These are phyloP conservation scores for Homalodisca vitripennis DNA, from an alignment of 1,140 invertebrate species.

Conservation along the genomic window DNA sequence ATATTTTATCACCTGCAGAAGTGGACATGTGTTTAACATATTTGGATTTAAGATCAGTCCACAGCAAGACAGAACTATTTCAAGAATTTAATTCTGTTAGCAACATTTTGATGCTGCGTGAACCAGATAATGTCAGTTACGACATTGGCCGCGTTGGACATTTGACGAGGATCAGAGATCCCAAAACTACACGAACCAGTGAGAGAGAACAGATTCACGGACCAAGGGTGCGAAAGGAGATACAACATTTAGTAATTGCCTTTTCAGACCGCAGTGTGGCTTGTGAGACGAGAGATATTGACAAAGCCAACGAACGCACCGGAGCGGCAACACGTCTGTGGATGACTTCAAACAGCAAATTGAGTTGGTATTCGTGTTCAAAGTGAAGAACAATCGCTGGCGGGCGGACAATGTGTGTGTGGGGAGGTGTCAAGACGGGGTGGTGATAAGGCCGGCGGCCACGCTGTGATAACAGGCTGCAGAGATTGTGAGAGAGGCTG, in stretches of 20 bases:
- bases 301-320: neutral
- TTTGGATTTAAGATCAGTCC: too few relatives aligned
- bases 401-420: constrained; percentile 11
- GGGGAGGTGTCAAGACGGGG: constrained; percentile 1
- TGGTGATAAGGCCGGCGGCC: constrained; percentile 22
- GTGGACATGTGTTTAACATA: too few relatives aligned
- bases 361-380: constrained; percentile 16
- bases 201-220: too few relatives aligned
- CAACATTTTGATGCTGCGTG: too few relatives aligned
- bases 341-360: constrained; percentile 13
- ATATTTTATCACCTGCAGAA: too few relatives aligned
- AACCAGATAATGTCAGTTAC: too few relatives aligned
- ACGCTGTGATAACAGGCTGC: constrained; percentile 13
- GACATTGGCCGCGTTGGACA: too few relatives aligned
- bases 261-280: neutral
- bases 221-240: neutral
- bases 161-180: too few relatives aligned
- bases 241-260: constrained; percentile 3
- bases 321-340: neutral
- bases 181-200: too few relatives aligned
- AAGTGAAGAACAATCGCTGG: constrained; percentile 16
- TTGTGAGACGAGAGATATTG: neutral
- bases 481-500: neutral
- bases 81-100: too few relatives aligned
- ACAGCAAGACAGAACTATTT: too few relatives aligned